These are phyloP conservation scores for Sebastes goodei DNA, from an alignment of 2,797 vertebrate species.

Conservation along the genomic window DNA sequence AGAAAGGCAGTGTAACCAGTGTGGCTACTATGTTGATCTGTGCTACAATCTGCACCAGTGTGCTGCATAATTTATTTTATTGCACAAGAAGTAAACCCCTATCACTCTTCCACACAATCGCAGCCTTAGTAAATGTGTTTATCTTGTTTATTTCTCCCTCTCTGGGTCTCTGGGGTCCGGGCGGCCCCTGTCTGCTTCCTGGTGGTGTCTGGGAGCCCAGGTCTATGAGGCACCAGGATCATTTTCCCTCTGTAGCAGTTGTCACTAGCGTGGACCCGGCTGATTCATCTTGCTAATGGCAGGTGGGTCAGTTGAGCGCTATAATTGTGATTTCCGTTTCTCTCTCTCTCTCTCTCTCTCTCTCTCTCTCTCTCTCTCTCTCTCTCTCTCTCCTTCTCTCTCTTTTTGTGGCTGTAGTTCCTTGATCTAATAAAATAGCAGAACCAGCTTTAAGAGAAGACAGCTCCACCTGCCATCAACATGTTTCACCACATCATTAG, in stretches of 20 bases:
- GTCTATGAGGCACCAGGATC: constrained; percentile 85
- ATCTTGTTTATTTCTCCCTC: constrained; percentile 69
- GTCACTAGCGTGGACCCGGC: constrained; percentile 78
- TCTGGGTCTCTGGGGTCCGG: constrained; percentile 72
- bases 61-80: constrained; percentile 77
- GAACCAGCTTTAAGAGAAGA: constrained; percentile 27
- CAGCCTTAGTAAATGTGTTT: constrained; percentile 74
- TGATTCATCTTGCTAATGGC: constrained; percentile 89
- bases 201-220: constrained; percentile 82
- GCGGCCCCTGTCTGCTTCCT: constrained; percentile 82
- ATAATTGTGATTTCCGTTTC: constrained; percentile 73
- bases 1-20: constrained; percentile 9
- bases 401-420: constrained; percentile 35
- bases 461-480: constrained; percentile 27
- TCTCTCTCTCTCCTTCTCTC: background rate
- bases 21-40: constrained; percentile 47
- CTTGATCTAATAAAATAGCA: constrained; percentile 65
- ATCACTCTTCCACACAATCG: constrained; percentile 72
- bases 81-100: constrained; percentile 64
- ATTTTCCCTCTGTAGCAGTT: constrained; percentile 84
- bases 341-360: background rate
- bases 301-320: constrained; percentile 79
- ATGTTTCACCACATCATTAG: constrained; percentile 14
- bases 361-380: background rate
- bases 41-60: constrained; percentile 51